phyloP scores from a whole-genome alignment of 2,113 vertebrate species.

The Steatornis caripensis region DNA sequence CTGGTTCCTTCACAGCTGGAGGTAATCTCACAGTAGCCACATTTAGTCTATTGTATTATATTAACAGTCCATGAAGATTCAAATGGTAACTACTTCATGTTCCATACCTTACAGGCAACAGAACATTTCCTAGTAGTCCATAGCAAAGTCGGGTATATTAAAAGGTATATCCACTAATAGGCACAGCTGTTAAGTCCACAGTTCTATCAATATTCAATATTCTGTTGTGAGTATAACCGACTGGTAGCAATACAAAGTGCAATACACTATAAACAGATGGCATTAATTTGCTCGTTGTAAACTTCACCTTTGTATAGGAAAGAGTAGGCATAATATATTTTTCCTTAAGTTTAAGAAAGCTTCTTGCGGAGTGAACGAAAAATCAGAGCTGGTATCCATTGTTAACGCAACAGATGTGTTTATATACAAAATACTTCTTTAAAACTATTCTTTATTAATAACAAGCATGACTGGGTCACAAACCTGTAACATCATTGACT shows the following conservation, averaged over 20 bases:
- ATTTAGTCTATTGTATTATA: not conserved
- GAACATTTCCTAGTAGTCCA: not conserved
- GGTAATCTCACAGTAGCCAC: not conserved
- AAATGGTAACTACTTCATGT: not conserved
- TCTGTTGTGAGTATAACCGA: not conserved
- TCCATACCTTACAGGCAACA: not conserved
- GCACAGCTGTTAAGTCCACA: not conserved
- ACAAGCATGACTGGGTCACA: not conserved
- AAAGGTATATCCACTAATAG: not conserved
- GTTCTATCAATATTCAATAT: not conserved
- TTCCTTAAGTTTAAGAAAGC: not conserved
- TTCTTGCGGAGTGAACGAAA: not conserved
- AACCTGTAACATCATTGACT: not conserved
- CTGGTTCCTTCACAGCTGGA: not conserved
- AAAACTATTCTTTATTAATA: not conserved
- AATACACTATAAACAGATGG: not conserved
- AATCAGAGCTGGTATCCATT: not conserved
- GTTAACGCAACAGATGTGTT: not conserved
- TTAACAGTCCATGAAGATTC: not conserved
- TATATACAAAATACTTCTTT: not conserved
- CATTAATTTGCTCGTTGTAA: not conserved
- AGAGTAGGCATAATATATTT: not conserved
- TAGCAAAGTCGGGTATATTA: not conserved
- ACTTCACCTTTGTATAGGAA: not conserved
- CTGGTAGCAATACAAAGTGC: not conserved